Base-by-base conservation (phyloP, 2,888 invertebrate species). In the Eilema griseolum region DNA sequence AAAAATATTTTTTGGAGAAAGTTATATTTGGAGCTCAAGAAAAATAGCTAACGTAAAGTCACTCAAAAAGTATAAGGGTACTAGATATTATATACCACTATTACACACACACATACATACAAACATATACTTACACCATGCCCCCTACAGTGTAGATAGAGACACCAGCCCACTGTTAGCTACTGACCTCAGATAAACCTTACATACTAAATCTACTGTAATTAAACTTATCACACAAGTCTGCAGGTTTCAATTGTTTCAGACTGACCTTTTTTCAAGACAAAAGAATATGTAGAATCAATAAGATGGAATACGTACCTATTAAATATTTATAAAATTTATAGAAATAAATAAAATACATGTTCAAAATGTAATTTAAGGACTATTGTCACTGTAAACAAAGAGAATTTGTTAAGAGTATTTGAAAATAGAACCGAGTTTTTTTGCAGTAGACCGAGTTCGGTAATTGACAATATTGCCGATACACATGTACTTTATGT, bases 401-500 rank as follows among this genome's bases (percentile, higher is more conserved):
- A n/a, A 33, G 33, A 1, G 14, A 5, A 23, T 12, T 33, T n/a
- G n/a, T 14, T 3, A 2, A 28, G 26, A 26, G 8, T 26, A 16
- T 14, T 14, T 26, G 11, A 16, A 26, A 57, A 57, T 20, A 52
- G 23, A 14, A 57, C 41, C 10, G 12, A 41, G 26, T 11, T n/a
- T 24, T 59, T 41, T 62, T 33, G 64, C 20, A 60, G 60, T 31
- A 31, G 3, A 69, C 12, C 12, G 20, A 64, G 31, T 20, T 31
- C 1, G 2, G 20, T 52, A 64, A 52, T n/a, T 46, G 24, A 66
- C 24, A 66, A 57, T 33, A 57, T 57, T 66, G 24, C 57, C 20
- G 33, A 52, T 67, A 31, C 10, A 61, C n/a, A 61, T 61, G 37
- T 68, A 68, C 69, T 79, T 74, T 71, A 73, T 72, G 72, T 46